Conservation (phyloP, 2,888 invertebrate genomes). For the Macrosiphum euphorbiae region DNA sequence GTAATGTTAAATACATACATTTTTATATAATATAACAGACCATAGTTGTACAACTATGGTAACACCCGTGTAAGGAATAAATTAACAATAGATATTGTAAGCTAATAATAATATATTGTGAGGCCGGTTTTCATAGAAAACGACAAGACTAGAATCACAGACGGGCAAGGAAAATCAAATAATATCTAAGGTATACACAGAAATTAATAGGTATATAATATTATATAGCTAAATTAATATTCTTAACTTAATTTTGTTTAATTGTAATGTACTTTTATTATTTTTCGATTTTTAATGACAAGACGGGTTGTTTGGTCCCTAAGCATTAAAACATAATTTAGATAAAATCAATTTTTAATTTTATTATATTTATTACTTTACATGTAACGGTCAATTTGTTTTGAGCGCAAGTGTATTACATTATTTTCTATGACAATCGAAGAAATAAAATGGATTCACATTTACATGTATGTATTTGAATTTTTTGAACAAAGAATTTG, state of each 20-base stretch:
- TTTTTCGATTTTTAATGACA: background rate
- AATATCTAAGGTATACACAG: conserved; percentile 23
- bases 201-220: conserved; percentile 28
- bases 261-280: background rate
- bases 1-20: conserved; percentile 38
- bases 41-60: background rate
- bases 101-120: background rate
- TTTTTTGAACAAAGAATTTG: background rate
- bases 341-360: background rate
- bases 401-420: conserved; percentile 26
- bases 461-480: background rate
- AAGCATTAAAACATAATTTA: conserved; percentile 23
- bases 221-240: conserved; percentile 28
- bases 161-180: conserved; percentile 52
- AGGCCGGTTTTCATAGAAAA: conserved; percentile 52
- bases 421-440: background rate
- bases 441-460: background rate
- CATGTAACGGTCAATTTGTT: conserved; percentile 18
- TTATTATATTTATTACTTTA: background rate
- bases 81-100: conserved; percentile 27
- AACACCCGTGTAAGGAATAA: conserved; percentile 18
- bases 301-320: conserved; percentile 53
- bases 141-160: conserved; percentile 63
- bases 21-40: conserved; percentile 33
- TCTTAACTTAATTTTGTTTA: conserved; percentile 13